Base-by-base conservation (phyloP, 2,888 invertebrate species). In the Philereme vetulata region DNA sequence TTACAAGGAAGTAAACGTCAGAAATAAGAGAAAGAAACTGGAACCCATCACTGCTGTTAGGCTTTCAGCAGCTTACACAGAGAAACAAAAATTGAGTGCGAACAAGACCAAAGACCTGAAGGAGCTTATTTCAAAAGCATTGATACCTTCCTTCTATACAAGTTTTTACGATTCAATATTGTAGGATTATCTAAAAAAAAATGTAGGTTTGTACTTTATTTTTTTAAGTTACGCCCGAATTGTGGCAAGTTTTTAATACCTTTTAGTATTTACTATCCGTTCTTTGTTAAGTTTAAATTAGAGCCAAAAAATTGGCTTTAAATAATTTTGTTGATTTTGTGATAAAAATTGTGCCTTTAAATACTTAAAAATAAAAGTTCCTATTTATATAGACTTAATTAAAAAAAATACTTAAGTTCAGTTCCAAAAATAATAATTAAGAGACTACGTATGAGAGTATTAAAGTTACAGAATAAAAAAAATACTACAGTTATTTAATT, bases 21-120 rank as follows among this genome's bases (percentile, higher is more conserved):
- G 66, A 64, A 67, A 68, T 51, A 71, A 68, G 62, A 56, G 67
- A 44, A 51, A 52, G 35, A 54, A 54, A 54, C 32, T 54, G 54
- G 8, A 47, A 47, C 42, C 40, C 34, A 47, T 47, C n/a, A 46
- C 54, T 34, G 54, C 11, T 32, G 11, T 54, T 38, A 54, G 33
- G 34, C 54, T 47, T 36, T 32, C 32, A 47, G 32, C 38, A 47
- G 54, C 47, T 42, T 54, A 54, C 42, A 47, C 40, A 47, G 42
- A 47, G 21, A 54, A 47, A 46, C 54, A 54, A 54, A 34, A 46
- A 47, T 33, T 54, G 40, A 47, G 54, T 40, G 54, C 46, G 10
- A 47, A 54, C 42, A 54, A 54, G 47, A 54, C 11, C n/a, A 54
- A 54, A 47, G 54, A 54, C 40, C 40, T 54, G 46, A 54, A 54